Percentiles rank a stretch among this genome's conserved stretches.
Evolutionary conservation across 2,113 vertebrate species (phyloP).

Genomic region (Menidia beryllina): DNA sequence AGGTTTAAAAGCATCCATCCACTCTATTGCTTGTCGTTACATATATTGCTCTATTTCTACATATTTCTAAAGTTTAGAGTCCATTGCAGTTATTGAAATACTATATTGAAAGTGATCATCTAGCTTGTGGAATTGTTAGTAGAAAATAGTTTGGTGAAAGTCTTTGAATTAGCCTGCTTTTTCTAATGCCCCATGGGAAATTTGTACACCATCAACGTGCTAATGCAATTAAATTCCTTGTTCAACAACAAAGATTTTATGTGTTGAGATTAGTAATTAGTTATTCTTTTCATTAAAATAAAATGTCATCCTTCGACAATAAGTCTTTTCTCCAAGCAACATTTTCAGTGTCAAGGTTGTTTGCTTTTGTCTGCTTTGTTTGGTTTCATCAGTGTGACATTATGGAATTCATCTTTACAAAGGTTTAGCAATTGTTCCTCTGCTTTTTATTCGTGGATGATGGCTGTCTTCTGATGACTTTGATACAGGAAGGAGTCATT

Average conservation of each 20-base stretch:
- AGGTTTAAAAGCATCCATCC: background rate
- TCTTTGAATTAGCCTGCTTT: background rate
- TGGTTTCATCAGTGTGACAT: background rate
- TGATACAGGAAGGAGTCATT: background rate
- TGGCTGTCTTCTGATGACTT: background rate
- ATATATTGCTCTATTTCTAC: background rate
- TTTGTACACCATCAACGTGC: slow-evolving; percentile 8
- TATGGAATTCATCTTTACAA: background rate
- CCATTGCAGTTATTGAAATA: background rate
- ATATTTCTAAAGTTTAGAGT: too few species aligned
- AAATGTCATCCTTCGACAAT: background rate
- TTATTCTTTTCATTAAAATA: slow-evolving; percentile 15
- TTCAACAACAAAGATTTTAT: slow-evolving; percentile 25
- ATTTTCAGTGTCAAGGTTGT: background rate
- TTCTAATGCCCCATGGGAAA: slow-evolving; percentile 30
- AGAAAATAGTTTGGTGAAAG: background rate
- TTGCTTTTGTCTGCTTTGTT: background rate
- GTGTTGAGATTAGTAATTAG: slow-evolving; percentile 13
- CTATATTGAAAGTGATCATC: background rate
- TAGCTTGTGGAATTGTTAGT: slow-evolving; percentile 11
- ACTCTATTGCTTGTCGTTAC: background rate
- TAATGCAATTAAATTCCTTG: slow-evolving; percentile 16
- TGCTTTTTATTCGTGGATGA: background rate
- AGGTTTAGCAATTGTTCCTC: background rate
- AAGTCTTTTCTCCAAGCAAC: background rate